phyloP scores from a whole-genome alignment of 2,797 vertebrate genomes.

The Lates japonicus region DNA sequence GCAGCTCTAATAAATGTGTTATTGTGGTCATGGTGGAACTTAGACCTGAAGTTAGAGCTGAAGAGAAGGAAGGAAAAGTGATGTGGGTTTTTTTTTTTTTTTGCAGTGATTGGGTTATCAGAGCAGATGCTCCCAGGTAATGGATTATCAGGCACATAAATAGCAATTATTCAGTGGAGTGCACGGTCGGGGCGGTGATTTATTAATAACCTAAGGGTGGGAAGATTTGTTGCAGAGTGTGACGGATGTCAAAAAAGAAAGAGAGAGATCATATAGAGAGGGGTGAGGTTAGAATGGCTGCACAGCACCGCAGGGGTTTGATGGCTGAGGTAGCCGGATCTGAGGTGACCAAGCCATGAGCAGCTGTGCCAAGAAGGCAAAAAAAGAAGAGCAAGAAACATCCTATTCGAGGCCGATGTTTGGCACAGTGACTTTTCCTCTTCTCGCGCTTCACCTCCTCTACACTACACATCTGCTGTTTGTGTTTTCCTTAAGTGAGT shows the following conservation, averaged over 20 bases:
- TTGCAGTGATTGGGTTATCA: conserved; percentile 47
- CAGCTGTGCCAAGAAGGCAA: conserved; percentile 36
- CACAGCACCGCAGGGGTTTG: conserved; percentile 32
- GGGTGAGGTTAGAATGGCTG: conserved; percentile 24
- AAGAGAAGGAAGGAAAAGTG: background rate
- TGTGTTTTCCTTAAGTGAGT: conserved; percentile 53
- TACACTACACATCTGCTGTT: conserved; percentile 59
- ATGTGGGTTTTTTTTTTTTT: conserved; percentile 28
- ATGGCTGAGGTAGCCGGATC: conserved; percentile 27
- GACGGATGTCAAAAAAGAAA: conserved; percentile 65
- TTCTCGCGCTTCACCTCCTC: conserved; percentile 63
- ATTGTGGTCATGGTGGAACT: conserved; percentile 5
- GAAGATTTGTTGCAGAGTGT: conserved; percentile 59
- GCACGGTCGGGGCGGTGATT: conserved; percentile 50
- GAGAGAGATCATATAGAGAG: background rate
- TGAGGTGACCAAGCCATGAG: conserved; percentile 53
- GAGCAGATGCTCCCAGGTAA: conserved; percentile 66
- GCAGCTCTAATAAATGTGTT: conserved; percentile 5
- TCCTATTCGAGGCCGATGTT: conserved; percentile 50
- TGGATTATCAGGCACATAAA: conserved; percentile 65
- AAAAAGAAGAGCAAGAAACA: conserved; percentile 32
- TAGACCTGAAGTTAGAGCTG: background rate
- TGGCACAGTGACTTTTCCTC: conserved; percentile 46
- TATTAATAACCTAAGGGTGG: conserved; percentile 63
- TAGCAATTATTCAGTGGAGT: conserved; percentile 69